Evolutionary conservation across 2,888 invertebrate genomes (phyloP).

Genomic region (Invenusta paracnida): DNA sequence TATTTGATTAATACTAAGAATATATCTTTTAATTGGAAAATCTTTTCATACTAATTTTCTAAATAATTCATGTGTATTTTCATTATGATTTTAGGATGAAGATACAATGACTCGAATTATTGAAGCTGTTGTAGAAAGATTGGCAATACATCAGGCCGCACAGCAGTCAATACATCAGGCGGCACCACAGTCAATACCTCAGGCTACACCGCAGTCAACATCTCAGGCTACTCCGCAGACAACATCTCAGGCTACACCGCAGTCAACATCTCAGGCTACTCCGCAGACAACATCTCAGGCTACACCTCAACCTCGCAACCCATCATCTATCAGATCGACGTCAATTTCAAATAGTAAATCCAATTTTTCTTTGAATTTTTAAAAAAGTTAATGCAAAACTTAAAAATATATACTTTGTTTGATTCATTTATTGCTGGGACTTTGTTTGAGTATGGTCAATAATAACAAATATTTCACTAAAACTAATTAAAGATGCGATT

Average conservation of each 20-base stretch:
- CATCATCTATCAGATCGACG: neutral
- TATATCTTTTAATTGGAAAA: neutral
- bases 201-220: constrained; percentile 14
- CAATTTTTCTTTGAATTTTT: constrained; percentile 7
- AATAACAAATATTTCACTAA: neutral
- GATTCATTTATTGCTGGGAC: too few relatives aligned
- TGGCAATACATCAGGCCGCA: constrained; percentile 6
- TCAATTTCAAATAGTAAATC: constrained; percentile 23
- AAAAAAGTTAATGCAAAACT: neutral
- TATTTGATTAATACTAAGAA: neutral
- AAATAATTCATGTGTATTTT: constrained; percentile 18
- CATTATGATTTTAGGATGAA: constrained; percentile 17
- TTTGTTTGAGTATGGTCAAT: neutral
- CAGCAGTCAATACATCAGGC: constrained; percentile 10
- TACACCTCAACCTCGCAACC: constrained; percentile 22
- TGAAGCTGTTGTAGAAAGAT: constrained; percentile 29
- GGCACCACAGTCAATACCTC: constrained; percentile 5
- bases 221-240: neutral
- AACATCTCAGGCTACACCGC: neutral
- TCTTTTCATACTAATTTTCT: neutral
- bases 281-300: neutral
- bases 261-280: constrained; percentile 5
- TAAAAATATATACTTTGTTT: too few relatives aligned
- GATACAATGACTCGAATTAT: constrained; percentile 17
- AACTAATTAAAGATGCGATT: neutral